Evolutionary conservation across 2,797 vertebrate genomes (phyloP).

Genomic region (Onychomys leucogaster): DNA sequence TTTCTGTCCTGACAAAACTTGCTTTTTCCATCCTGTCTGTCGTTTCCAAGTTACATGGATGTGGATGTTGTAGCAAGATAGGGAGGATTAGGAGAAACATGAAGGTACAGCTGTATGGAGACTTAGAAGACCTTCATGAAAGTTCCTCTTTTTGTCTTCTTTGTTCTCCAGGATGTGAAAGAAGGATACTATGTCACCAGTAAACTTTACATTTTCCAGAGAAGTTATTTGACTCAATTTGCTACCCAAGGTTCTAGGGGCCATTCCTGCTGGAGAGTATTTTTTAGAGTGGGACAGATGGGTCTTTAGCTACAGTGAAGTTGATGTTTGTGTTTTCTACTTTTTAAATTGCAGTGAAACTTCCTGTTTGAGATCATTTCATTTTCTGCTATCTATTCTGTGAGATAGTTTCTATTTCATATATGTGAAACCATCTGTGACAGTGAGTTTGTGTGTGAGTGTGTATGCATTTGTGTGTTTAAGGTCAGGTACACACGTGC

Average conservation of each 20-base stretch:
- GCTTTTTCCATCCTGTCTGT: background rate
- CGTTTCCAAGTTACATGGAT: background rate
- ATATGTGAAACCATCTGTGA: slow-evolving; percentile 13
- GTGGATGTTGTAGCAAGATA: background rate
- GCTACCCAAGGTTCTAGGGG: background rate
- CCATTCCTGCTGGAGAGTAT: background rate
- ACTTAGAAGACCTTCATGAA: background rate
- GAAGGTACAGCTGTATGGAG: background rate
- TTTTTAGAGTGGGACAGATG: background rate
- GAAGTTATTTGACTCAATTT: slow-evolving; percentile 12
- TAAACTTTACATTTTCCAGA: background rate
- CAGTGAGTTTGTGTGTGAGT: background rate
- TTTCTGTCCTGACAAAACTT: background rate
- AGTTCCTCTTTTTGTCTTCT: background rate
- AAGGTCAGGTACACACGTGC: background rate
- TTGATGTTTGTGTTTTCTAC: background rate
- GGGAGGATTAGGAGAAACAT: background rate
- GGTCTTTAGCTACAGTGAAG: background rate
- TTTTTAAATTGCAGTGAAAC: background rate
- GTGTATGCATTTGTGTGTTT: background rate
- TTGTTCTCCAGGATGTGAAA: background rate
- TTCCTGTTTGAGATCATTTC: background rate
- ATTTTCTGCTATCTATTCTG: slow-evolving; percentile 11
- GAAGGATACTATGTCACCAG: background rate
- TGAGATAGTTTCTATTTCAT: slow-evolving; percentile 31